These are phyloP conservation scores for Myocastor coypus DNA, from an alignment of 2,113 vertebrate genomes.

Conservation along the genomic window DNA sequence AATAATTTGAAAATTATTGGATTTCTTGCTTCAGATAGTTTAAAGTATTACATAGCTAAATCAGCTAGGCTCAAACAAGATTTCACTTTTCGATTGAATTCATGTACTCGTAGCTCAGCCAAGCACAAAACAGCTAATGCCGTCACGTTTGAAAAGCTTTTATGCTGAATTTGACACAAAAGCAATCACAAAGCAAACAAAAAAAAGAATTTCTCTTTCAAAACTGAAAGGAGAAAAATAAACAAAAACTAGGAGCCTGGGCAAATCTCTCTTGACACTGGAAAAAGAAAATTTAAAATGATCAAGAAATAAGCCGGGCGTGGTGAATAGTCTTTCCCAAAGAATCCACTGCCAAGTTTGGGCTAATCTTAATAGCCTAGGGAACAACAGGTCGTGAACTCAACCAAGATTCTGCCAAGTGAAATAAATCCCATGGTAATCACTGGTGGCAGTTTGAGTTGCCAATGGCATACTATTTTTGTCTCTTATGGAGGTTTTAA, in stretches of 20 bases:
- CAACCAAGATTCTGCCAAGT: slow-evolving; percentile 52
- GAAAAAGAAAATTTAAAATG: slow-evolving; percentile 70
- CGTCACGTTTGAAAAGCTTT: slow-evolving; percentile 82
- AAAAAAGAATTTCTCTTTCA: slow-evolving; percentile 78
- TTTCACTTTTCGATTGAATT: slow-evolving; percentile 82
- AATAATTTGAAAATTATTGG: slow-evolving; percentile 79
- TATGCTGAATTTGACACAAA: slow-evolving; percentile 84
- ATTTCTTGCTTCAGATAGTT: slow-evolving; percentile 75
- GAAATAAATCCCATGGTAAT: slow-evolving; percentile 45
- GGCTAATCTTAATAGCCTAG: slow-evolving; percentile 47
- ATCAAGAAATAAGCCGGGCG: slow-evolving; percentile 63
- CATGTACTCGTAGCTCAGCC: slow-evolving; percentile 82
- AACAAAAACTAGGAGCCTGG: slow-evolving; percentile 49
- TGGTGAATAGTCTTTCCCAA: slow-evolving; percentile 65
- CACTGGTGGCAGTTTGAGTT: not conserved
- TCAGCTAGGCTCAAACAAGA: slow-evolving; percentile 73
- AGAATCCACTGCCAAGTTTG: slow-evolving; percentile 51
- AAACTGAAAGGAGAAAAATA: slow-evolving; percentile 62
- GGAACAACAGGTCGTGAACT: slow-evolving; percentile 51
- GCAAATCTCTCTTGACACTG: slow-evolving; percentile 71
- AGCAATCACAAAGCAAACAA: slow-evolving; percentile 82
- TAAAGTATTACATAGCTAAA: slow-evolving; percentile 78
- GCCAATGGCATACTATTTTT: slow-evolving; percentile 29
- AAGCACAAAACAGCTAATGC: slow-evolving; percentile 84
- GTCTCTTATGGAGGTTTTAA: slow-evolving; percentile 52